Percentiles rank a stretch among this genome's conserved stretches.
These are phyloP conservation scores for Leptodactylus fuscus DNA, from an alignment of 2,113 vertebrate species.

Conservation along the genomic window DNA sequence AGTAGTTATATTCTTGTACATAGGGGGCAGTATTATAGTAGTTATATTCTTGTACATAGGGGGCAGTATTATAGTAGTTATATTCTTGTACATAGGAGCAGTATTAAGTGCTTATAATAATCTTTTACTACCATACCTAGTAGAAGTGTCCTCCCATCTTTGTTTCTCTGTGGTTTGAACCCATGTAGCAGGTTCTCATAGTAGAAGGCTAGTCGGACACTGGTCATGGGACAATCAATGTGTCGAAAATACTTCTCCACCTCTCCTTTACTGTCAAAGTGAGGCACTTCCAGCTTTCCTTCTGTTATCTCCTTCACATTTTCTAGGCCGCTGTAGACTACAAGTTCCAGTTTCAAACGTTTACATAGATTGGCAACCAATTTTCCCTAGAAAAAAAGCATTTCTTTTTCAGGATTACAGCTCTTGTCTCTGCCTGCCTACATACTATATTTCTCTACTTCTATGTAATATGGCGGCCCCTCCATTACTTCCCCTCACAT, in stretches of 20 bases:
- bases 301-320: slow-evolving; percentile 69
- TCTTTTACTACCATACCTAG: slow-evolving; percentile 64
- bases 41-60: slow-evolving; percentile 2
- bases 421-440: no score
- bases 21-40: slow-evolving; percentile 10
- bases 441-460: no score
- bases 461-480: no score
- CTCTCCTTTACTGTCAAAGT: slow-evolving; percentile 72
- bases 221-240: slow-evolving; percentile 62
- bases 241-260: slow-evolving; percentile 74
- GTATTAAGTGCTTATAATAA: background rate
- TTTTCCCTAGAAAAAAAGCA: slow-evolving; percentile 66
- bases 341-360: slow-evolving; percentile 62
- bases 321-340: slow-evolving; percentile 74
- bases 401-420: no score
- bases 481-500: background rate
- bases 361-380: slow-evolving; percentile 69
- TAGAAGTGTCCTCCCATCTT: slow-evolving; percentile 61
- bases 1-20: slow-evolving; percentile 4
- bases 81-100: slow-evolving; percentile 2
- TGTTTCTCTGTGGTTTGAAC: slow-evolving; percentile 65
- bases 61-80: slow-evolving; percentile 5
- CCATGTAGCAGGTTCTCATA: slow-evolving; percentile 73
- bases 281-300: slow-evolving; percentile 65
- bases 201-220: slow-evolving; percentile 67